These are phyloP conservation scores for Platichthys flesus DNA, from an alignment of 2,113 vertebrate species.

Conservation along the genomic window DNA sequence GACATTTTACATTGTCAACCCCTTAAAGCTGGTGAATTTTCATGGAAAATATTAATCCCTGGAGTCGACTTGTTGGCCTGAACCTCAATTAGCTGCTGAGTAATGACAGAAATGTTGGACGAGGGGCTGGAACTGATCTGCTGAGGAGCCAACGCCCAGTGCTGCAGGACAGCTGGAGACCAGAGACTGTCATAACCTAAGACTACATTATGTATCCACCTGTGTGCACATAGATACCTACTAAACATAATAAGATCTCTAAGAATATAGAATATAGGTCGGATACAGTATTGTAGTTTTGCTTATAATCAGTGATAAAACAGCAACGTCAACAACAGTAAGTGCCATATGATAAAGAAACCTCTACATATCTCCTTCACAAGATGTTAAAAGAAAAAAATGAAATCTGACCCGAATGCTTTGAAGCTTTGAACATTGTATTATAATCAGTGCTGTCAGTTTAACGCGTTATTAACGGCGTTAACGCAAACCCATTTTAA, in stretches of 20 bases:
- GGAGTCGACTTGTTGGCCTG: background rate
- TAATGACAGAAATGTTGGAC: conserved; percentile 56
- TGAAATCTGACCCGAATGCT: too few relatives aligned
- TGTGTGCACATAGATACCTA: background rate
- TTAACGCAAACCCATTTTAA: too few relatives aligned
- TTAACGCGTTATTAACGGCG: too few relatives aligned
- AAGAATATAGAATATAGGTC: background rate
- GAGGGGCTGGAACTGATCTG: conserved; percentile 60
- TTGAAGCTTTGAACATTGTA: too few relatives aligned
- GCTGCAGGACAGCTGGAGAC: conserved; percentile 16
- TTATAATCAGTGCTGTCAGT: too few relatives aligned
- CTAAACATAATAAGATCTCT: background rate
- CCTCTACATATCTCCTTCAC: background rate
- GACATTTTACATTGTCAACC: background rate
- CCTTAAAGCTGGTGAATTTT: background rate
- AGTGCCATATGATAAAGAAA: background rate
- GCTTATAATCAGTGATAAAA: background rate
- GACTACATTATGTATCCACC: background rate
- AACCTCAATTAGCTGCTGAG: conserved; percentile 37
- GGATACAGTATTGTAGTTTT: background rate
- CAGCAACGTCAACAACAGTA: background rate
- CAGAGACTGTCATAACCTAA: background rate
- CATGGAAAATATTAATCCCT: conserved; percentile 39
- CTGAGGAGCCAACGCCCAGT: conserved; percentile 51
- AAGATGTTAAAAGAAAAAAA: background rate